Base-by-base conservation (phyloP, 2,113 vertebrate genomes). In the Eleginops maclovinus region DNA sequence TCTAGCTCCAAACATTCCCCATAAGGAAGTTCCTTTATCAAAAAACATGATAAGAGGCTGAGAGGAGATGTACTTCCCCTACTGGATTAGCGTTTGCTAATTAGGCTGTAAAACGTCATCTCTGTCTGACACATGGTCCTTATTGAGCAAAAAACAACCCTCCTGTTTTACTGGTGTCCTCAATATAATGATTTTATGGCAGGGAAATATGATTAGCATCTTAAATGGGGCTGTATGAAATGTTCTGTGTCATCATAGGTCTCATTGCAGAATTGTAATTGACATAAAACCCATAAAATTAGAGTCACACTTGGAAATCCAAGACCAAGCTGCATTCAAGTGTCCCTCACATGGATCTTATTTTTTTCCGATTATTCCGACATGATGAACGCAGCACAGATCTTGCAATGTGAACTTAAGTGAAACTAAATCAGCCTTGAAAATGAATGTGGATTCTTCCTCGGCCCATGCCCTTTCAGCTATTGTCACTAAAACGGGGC, bases 91-190 rank as follows among this genome's bases (percentile, higher is more conserved):
- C 4, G 9, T 40, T 71, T n/a, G 41, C 16, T 15, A 51, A 75
- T 79, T 49, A 69, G 43, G 49, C 22, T 75, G 46, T 86, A 76
- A 87, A 83, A 65, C 4, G 8, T 69, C 6, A 9, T 19, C 12
- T 65, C 63, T 69, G 8, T 49, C 26, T 12, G 70, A 22, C 0
- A 3, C 26, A 41, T 14, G 8, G 3, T 61, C 11, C 15, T 24
- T 65, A 46, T 66, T 28, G 19, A 54, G 31, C 3, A 1, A 41
- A 11, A 46, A 51, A 64, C 69, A 41, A 50, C 53, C 46, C 44
- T 64, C 0, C 28, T 51, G 46, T 68, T 21, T 65, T 49, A 44
- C 58, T 46, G 2, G 19, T 53, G 22, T 60, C 40, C 24, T 69
- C 58, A 43, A 11, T 36, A 56, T 63, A 47, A 64, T 77, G 8